These are phyloP conservation scores for Paramormyrops hopkinsi DNA, from an alignment of 2,797 vertebrate genomes.

Conservation along the genomic window DNA sequence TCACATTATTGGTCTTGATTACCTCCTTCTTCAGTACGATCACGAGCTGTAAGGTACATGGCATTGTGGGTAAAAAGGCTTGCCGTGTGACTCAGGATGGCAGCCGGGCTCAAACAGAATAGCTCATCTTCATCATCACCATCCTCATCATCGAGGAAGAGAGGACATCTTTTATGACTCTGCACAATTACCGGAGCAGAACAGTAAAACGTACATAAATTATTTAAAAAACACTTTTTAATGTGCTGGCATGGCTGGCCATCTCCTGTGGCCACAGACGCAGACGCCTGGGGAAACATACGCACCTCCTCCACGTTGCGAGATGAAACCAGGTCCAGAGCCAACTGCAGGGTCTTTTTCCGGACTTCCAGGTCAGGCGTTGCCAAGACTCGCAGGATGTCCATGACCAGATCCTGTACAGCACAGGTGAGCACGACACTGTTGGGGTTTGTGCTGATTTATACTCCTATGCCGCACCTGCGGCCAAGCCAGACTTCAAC, in stretches of 20 bases:
- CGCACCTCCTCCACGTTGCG: constrained; percentile 77
- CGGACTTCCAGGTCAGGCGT: constrained; percentile 96
- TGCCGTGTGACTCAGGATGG: background rate
- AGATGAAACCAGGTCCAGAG: constrained; percentile 95
- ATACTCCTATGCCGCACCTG: background rate
- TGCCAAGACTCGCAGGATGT: constrained; percentile 88
- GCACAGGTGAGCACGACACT: background rate
- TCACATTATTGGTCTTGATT: constrained; percentile 98
- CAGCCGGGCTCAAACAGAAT: background rate
- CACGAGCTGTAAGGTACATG: constrained; percentile 69
- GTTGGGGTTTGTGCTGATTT: background rate
- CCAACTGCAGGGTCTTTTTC: constrained; percentile 93
- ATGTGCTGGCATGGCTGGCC: background rate
- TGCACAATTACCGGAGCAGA: background rate
- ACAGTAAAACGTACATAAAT: background rate
- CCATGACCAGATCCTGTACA: constrained; percentile 93
- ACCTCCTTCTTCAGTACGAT: constrained; percentile 99
- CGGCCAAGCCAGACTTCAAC: background rate
- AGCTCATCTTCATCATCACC: background rate
- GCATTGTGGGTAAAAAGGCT: background rate
- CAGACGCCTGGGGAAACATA: background rate
- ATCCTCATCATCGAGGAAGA: background rate
- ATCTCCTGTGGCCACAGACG: background rate
- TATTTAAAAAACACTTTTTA: background rate
- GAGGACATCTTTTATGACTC: background rate